Base-by-base conservation (phyloP, 2,888 invertebrate species). In the Athalia rosae region DNA sequence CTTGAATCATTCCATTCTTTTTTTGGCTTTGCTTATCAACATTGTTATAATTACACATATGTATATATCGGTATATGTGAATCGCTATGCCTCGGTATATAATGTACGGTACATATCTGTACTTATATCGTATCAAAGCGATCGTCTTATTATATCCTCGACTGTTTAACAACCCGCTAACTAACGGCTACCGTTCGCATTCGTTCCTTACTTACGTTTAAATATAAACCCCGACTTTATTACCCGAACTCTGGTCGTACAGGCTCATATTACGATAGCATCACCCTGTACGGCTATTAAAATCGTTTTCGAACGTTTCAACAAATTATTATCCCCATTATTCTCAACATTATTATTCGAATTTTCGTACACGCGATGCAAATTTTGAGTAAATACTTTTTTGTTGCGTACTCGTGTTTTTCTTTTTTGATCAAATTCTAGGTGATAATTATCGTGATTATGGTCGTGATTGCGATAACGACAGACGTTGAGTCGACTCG, bases 91-190 rank as follows among this genome's bases (percentile, higher is more conserved):
- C 8, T 5, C 7, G 13, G 45, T 11, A 11, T 61, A n/a, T 6
- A 48, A 15, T 8, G 4, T 3, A 11, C n/a, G n/a, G n/a, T 3
- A 3, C 13, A 8, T 47, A n/a, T 11, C 11, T 41, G 53, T 41
- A 15, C 9, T 53, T 4, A 8, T 9, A 41, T 6, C 41, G 64
- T 64, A 13, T 53, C n/a, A 53, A 9, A 53, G 11, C 9, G 11
- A 53, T n/a, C 53, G 11, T 4, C 4, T 11, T n/a, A n/a, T 28
- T 53, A 53, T 53, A 43, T 64, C 47, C 64, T 48, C 28, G 56
- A 56, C 76, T 67, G 73, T 79, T 81, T 77, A 79, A 80, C 78
- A 80, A 79, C 79, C 79, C 81, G 78, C 80, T 77, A 81, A 81
- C 80, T 77, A 77, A 80, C 77, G 69, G 50, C 58, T 63, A 80